phyloP scores from a whole-genome alignment of 2,113 vertebrate genomes.

The Equus przewalskii region DNA sequence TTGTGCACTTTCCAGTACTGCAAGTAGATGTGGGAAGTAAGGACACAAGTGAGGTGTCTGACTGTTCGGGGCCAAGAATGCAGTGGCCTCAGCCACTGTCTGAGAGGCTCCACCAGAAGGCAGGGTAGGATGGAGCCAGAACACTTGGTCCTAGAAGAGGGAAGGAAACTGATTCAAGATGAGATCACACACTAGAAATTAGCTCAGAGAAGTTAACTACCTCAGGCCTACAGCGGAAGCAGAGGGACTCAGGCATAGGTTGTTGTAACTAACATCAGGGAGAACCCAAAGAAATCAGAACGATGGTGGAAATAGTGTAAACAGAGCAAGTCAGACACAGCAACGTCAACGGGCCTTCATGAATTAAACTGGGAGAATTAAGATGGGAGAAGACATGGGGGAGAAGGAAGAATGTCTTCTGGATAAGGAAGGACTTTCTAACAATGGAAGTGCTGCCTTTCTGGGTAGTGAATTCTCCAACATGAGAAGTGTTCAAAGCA shows the following conservation, averaged over 20 bases:
- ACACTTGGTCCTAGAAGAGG: neutral
- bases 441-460: neutral
- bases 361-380: neutral
- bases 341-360: no score
- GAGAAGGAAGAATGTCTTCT: neutral
- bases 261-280: no score
- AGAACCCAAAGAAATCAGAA: neutral
- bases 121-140: neutral
- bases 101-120: neutral
- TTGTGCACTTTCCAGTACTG: neutral
- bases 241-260: neutral
- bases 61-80: neutral
- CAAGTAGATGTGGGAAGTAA: neutral
- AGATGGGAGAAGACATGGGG: neutral
- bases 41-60: neutral
- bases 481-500: neutral
- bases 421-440: neutral
- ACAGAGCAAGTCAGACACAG: neutral
- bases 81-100: neutral
- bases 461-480: neutral
- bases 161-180: neutral
- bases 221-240: neutral
- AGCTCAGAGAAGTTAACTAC: neutral
- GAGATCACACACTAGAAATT: neutral
- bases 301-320: accelerated